Percentiles rank a stretch among this genome's conserved stretches.
These are phyloP conservation scores for Pithys albifrons DNA, from an alignment of 2,113 vertebrate genomes.

Conservation along the genomic window DNA sequence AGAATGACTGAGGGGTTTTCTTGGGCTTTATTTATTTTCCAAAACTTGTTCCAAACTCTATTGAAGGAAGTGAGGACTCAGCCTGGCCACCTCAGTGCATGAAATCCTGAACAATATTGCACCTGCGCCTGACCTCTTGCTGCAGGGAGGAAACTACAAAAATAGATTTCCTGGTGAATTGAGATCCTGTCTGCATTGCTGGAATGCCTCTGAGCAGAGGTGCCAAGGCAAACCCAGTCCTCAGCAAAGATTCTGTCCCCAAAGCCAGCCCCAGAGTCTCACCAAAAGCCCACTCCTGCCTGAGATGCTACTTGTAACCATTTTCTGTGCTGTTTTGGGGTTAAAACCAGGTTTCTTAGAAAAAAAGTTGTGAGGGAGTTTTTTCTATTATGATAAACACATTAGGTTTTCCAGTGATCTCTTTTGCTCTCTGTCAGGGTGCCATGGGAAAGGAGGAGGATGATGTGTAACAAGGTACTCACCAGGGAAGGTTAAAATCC, in stretches of 20 bases:
- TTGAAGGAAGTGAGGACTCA: not conserved
- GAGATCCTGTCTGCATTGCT: rapidly evolving
- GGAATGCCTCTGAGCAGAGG: not conserved
- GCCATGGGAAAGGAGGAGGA: not conserved
- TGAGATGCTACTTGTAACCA: not conserved
- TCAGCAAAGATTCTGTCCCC: not conserved
- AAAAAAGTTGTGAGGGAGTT: not conserved
- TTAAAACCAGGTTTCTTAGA: not conserved
- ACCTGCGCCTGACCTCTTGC: not conserved
- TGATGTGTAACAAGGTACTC: not conserved
- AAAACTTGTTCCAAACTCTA: not conserved
- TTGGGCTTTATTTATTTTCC: not conserved
- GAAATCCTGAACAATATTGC: not conserved
- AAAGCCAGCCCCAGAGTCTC: not conserved
- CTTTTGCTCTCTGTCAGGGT: not conserved
- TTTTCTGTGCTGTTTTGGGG: not conserved
- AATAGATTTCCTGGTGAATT: not conserved
- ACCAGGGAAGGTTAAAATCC: not conserved
- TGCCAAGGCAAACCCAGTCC: not conserved
- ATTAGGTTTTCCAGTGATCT: not conserved
- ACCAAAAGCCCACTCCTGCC: not conserved
- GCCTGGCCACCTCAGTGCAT: not conserved
- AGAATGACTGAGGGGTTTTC: too few relatives aligned
- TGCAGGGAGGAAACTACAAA: not conserved
- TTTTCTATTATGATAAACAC: not conserved